phyloP scores from a whole-genome alignment of 2,888 invertebrate species.

The Eupithecia abbreviata region DNA sequence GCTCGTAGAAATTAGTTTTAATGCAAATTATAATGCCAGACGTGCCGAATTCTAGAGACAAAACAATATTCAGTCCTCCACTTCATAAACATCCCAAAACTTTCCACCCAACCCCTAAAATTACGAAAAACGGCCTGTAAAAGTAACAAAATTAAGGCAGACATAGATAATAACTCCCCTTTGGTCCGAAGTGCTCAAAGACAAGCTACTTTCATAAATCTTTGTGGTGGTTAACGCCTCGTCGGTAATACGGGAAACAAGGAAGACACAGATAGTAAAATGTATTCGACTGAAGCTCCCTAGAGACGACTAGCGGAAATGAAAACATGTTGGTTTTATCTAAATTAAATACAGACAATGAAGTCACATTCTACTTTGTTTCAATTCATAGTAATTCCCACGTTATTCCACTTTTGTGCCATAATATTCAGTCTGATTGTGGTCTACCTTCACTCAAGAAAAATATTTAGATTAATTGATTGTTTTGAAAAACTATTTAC shows the following conservation, averaged over 20 bases:
- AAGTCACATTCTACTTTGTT: not conserved
- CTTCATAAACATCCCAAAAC: slow-evolving; percentile 52
- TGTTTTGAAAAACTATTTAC: too few species aligned
- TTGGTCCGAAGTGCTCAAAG: slow-evolving; percentile 67
- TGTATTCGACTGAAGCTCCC: slow-evolving; percentile 20
- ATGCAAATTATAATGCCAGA: not conserved
- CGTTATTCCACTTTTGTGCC: too few species aligned
- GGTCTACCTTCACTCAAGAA: too few species aligned
- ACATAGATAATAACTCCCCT: slow-evolving; percentile 70
- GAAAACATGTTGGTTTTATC: not conserved
- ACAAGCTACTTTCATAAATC: slow-evolving; percentile 75
- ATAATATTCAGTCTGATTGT: too few species aligned
- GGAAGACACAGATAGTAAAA: slow-evolving; percentile 46
- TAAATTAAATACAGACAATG: not conserved
- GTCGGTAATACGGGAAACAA: slow-evolving; percentile 70
- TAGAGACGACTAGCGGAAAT: slow-evolving; percentile 17
- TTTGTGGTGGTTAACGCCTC: slow-evolving; percentile 73
- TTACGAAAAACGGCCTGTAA: slow-evolving; percentile 60
- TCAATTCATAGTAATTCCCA: not conserved
- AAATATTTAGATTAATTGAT: too few species aligned
- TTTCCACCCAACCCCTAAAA: slow-evolving; percentile 52
- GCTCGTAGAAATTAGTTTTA: not conserved
- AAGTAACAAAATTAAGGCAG: slow-evolving; percentile 64
- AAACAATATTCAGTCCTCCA: slow-evolving; percentile 27
- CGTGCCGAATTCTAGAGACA: not conserved